Conservation (phyloP, 1,140 invertebrate genomes). For the Varroa destructor region DNA sequence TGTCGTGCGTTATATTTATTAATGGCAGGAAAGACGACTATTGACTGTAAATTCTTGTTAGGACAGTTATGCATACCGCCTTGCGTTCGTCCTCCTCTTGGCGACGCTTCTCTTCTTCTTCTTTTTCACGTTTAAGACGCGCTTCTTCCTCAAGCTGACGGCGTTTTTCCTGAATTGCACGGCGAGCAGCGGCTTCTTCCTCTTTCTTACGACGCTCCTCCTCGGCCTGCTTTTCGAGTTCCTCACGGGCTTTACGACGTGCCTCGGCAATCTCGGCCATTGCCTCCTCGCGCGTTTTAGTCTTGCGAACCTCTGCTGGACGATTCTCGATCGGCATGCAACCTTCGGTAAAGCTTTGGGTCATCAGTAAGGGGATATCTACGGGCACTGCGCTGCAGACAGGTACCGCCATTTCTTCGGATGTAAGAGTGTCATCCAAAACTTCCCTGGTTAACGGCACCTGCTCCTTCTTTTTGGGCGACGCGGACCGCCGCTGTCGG, state of each 20-base stretch:
- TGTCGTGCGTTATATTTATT: too few relatives aligned
- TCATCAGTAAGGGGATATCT: slow-evolving; percentile 25
- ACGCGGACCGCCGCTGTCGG: slow-evolving; percentile 19
- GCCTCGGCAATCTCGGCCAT: slow-evolving; percentile 25
- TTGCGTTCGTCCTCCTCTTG: slow-evolving; percentile 10
- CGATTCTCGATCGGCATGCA: slow-evolving; percentile 26
- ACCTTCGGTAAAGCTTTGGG: slow-evolving; percentile 25
- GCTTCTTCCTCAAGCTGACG: slow-evolving; percentile 21
- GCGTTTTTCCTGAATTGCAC: slow-evolving; percentile 23
- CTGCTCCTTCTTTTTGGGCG: slow-evolving; percentile 23
- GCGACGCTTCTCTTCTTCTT: slow-evolving; percentile 21
- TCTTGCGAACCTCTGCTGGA: slow-evolving; percentile 20
- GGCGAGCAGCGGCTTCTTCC: slow-evolving; percentile 2
- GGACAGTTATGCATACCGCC: not conserved
- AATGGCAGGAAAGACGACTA: too few relatives aligned
- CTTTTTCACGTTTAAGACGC: slow-evolving; percentile 21
- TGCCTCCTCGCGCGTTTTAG: slow-evolving; percentile 21
- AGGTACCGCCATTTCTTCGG: not conserved
- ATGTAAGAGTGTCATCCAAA: not conserved
- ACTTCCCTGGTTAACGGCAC: not conserved
- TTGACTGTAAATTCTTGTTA: too few relatives aligned
- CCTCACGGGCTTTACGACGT: not conserved
- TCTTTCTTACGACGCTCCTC: slow-evolving; percentile 23
- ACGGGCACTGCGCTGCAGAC: not conserved
- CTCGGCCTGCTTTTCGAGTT: slow-evolving; percentile 19